A percentile compares a stretch with the other conserved stretches of the same genome.
Conservation (phyloP, 2,113 vertebrate species). For the Garra rufa region DNA sequence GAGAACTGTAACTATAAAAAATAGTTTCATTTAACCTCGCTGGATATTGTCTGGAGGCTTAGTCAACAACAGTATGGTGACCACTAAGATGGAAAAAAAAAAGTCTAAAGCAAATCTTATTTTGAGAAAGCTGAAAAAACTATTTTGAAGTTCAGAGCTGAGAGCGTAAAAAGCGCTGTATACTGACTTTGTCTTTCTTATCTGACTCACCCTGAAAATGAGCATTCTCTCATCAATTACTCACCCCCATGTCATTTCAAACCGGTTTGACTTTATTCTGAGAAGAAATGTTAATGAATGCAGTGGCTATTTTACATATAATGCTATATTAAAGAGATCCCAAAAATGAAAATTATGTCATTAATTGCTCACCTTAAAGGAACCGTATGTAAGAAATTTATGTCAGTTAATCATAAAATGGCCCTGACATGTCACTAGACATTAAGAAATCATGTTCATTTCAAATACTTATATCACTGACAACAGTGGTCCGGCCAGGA, state of each 20-base stretch:
- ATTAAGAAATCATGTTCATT: too few species aligned
- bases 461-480: too few species aligned
- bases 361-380: too few species aligned
- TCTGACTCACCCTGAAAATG: neutral
- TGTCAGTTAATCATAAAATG: too few species aligned
- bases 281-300: conserved; percentile 2
- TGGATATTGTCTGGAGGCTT: neutral
- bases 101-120: neutral
- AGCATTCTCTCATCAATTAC: neutral
- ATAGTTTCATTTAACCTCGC: conserved; percentile 1
- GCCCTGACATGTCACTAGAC: too few species aligned
- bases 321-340: neutral
- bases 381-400: too few species aligned
- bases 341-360: neutral
- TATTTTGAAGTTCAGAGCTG: neutral
- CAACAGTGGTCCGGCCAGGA: too few species aligned
- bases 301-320: neutral
- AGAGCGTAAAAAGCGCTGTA: neutral
- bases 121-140: conserved; percentile 5
- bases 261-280: neutral
- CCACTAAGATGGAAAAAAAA: neutral
- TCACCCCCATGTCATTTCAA: too few species aligned
- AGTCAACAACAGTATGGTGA: neutral
- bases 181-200: neutral
- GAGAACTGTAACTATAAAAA: conserved; percentile 21